These are phyloP conservation scores for Nemotelus nigrinus DNA, from an alignment of 2,888 invertebrate species.

Conservation along the genomic window DNA sequence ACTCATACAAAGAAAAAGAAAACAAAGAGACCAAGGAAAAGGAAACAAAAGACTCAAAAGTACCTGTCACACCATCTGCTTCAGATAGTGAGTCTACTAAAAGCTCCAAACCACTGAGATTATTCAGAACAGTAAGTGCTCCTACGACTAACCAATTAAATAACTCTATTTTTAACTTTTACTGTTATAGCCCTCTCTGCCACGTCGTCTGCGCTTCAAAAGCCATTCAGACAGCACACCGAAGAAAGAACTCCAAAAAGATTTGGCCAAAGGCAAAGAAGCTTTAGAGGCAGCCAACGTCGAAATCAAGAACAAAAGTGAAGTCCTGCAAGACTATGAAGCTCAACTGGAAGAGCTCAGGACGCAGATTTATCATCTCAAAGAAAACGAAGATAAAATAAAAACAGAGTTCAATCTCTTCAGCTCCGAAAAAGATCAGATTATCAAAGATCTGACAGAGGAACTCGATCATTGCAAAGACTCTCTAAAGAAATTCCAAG, in stretches of 20 bases:
- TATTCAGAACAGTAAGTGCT: conserved; percentile 53
- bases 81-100: conserved; percentile 51
- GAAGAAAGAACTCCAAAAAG: conserved; percentile 61
- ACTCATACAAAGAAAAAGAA: conserved; percentile 59
- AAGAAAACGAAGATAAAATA: conserved; percentile 59
- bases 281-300: conserved; percentile 60
- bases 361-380: conserved; percentile 63
- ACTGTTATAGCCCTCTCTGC: conserved; percentile 62
- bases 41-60: conserved; percentile 54
- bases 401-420: conserved; percentile 57
- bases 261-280: conserved; percentile 66
- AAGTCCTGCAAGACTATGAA: conserved; percentile 65
- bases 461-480: conserved; percentile 58
- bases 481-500: conserved; percentile 57
- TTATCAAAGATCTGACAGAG: conserved; percentile 56
- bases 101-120: conserved; percentile 50
- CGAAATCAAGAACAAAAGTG: conserved; percentile 68
- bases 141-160: not conserved
- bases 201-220: conserved; percentile 62
- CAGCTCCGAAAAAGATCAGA: conserved; percentile 57
- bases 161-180: conserved; percentile 55
- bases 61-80: conserved; percentile 43
- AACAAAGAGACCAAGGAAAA: conserved; percentile 58
- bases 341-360: conserved; percentile 67
- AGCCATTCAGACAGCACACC: conserved; percentile 60